Evolutionary conservation across 2,113 vertebrate genomes (phyloP), one percentile per base, ranked within the genome.

Genomic region (Oncorhynchus kisutch): DNA sequence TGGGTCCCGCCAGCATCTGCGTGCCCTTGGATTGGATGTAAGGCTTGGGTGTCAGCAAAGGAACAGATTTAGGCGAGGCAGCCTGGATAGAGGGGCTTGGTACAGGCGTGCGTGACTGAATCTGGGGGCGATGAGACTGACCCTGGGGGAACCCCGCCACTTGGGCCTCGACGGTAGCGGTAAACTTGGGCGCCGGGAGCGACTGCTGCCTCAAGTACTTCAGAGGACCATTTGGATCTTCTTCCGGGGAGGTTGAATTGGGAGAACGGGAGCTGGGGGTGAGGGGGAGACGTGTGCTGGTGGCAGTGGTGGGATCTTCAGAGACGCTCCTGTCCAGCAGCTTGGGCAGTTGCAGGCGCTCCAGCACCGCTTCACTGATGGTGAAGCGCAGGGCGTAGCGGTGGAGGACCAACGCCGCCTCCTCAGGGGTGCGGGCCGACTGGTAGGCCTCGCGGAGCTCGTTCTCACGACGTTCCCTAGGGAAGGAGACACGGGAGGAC

Each of bases 371-470:
- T 85, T 99, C 97, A 1, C 97, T 99, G 92, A 99, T 96, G 85
- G 96, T 97, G 91, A 99, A 99, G 48, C 97, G 95, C 88, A 98
- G 96, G 0, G 96, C 95, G 78, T 98, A 99, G 69, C 95, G 94
- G 3, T 96, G 95, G 6, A 99, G 94, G 64, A 99, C 93, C 13
- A 83, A 80, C 0, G 96, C 94, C 0, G 98, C 98, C 86, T 99
- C 97, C 75, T 98, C 96, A 1, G 92, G 95, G 0, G 93, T 94
- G 76, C 83, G 90, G 1, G 98, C 98, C 0, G 87, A 94, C 82
- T 92, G 94, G 87, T 99, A 99, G 0, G 96, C 96, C 4, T 95
- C 93, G 0, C 97, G 95, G 65, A 99, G 84, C 67, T 96, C 97
- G 60, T 92, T 90, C 86, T 99, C 97, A 78, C 98, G 93, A 13